Base-by-base conservation (phyloP, 2,797 vertebrate genomes). In the Ciconia nigra region DNA sequence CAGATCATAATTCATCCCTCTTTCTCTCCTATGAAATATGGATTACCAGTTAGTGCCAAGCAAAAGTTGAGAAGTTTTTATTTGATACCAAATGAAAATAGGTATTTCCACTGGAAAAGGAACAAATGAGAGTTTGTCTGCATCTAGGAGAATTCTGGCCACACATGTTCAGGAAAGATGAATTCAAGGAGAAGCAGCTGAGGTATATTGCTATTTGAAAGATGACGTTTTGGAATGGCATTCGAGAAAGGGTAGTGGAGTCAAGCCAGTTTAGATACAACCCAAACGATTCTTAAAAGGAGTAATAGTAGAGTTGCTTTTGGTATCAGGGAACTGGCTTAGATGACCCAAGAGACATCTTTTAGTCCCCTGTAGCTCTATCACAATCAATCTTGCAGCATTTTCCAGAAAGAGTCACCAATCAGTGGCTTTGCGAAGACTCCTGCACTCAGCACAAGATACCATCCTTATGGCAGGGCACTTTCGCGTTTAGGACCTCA, bases 161-260 rank as follows among this genome's bases (percentile, higher is more conserved):
- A 14, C 1, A 1, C 5, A 1, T 18, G 4, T 37, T 74, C 11
- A 46, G 26, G 46, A 49, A 81, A 63, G 22, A 41, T 35, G 13
- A 80, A 55, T 52, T 83, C 31, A 39, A 41, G 39, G n/a, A 55
- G 25, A 81, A 83, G n/a, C 0, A 5, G 28, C 12, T 57, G 29
- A 49, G 15, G 8, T 42, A 37, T 41, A 44, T 51, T 51, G 37
- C 37, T 55, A 13, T 61, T 86, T 52, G 21, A 77, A 69, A 2
- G 1, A 16, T 0, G 0, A 4, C 1, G 1, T 67, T 90, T 69
- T 80, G 37, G 59, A 83, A 79, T 15, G 19, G 3, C 25, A 25
- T 70, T 89, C 7, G 10, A 20, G n/a, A 93, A 81, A 35, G 25
- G 2, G 15, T 44, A 10, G 31, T 18, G 5, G 2, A 44, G 71